Base-by-base conservation (phyloP, 2,113 vertebrate species). In the Leucosticte australis region DNA sequence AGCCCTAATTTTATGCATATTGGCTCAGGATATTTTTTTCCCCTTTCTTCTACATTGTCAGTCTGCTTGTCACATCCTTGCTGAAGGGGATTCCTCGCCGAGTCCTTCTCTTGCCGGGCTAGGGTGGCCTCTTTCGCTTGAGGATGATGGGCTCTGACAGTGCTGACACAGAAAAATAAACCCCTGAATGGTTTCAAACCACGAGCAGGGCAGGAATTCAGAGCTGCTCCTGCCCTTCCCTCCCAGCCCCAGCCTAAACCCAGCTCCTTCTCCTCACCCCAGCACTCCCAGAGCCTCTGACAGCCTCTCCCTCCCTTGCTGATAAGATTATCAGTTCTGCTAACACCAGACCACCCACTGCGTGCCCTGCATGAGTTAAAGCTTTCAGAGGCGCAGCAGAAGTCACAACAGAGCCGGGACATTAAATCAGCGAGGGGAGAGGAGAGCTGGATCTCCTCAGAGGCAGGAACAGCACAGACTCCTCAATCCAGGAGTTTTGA, bases 91-190 rank as follows among this genome's bases (percentile, higher is more conserved):
- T 96, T 95, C 95, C 96, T 97, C 96, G 83, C 92, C 0, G 18
- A 95, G 74, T 42, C 91, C 87, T 87, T 91, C 92, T 52, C 95
- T 88, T 28, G 82, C 31, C 80, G 47, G 62, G 89, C 62, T 71
- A 87, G 90, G 76, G 62, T 95, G 96, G 96, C 96, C 95, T 97
- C 95, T 74, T 95, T 96, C 19, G n/a, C 62, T 83, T 97, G 97
- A 97, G 89, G 57, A 55, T 97, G 44, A 97, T 65, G 22, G 31
- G 55, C 82, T 88, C 95, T 96, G 97, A 96, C 97, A 97, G 95
- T 94, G 95, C 95, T 94, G 95, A 97, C 96, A 97, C 92, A 96
- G 91, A 97, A 97, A 96, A 96, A 96, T 86, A 90, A 94, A 94
- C 30, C 39, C 78, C 53, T 37, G 94, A 95, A 78, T 82, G 95